Base-by-base conservation (phyloP, 2,113 vertebrate genomes). In the Xenus cinereus region DNA sequence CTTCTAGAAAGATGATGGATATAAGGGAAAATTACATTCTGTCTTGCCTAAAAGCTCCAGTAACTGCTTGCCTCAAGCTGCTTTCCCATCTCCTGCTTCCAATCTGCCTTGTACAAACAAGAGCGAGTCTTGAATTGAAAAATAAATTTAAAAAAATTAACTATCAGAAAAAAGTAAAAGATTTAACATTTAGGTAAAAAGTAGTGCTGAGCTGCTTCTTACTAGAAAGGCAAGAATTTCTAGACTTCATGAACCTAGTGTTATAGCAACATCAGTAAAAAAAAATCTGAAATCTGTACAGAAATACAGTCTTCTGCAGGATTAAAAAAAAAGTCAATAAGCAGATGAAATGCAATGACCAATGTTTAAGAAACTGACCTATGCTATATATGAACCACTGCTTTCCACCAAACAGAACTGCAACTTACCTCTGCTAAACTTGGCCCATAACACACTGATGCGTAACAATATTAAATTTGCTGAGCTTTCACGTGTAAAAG, bases 251-350 rank as follows among this genome's bases (percentile, higher is more conserved):
- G 28, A 15, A 3, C 3, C 5, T 37, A 43, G 16, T 7, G 9
- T 51, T 66, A 24, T 2, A 57, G 8, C 3, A 11, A 62, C 0
- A 1, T 46, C 26, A 71, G 6, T 5, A 7, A 35, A n/a, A 27
- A 81, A 28, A 12, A 7, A 18, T 20, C 22, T 21, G 24, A 72
- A 62, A 27, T 28, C 12, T 66, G 12, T 20, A n/a, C 6, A 66
- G 50, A 84, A 62, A 88, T 33, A 10, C 2, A 26, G 10, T 18
- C 4, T 69, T 81, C 17, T 35, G 26, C 16, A 73, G 12, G 17
- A 77, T 27, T 43, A 56, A 50, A 72, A n/a, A 57, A 43, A 71
- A 56, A 69, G 26, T 37, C 9, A 7, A 7, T 7, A 59, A 54
- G 24, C 20, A 75, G 24, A n/a, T 43, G 22, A 84, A 68, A 84